These are phyloP conservation scores for Heliconius hewitsoni DNA, from an alignment of 1,140 invertebrate species.

Conservation along the genomic window DNA sequence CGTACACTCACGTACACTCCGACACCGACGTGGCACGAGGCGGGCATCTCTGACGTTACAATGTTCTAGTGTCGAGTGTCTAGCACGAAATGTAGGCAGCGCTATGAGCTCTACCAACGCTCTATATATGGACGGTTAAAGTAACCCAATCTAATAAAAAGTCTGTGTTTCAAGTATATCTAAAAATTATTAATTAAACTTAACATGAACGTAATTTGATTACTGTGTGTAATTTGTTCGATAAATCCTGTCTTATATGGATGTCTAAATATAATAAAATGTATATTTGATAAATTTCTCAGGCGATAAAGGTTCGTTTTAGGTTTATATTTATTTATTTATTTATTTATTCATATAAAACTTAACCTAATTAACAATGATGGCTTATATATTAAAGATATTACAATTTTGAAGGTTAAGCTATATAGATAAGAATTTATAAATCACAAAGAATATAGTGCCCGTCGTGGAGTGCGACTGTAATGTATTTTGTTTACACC, in stretches of 20 bases:
- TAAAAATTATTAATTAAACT: background rate
- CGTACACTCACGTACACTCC: background rate
- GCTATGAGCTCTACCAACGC: background rate
- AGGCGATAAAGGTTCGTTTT: background rate
- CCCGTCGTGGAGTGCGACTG: no score
- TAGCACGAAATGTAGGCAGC: background rate
- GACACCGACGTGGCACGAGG: background rate
- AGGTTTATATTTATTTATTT: background rate
- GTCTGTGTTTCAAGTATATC: background rate
- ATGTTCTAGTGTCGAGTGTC: background rate
- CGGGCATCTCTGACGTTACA: background rate
- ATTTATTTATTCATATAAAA: no score
- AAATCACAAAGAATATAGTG: no score
- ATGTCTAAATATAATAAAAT: background rate
- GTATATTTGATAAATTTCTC: background rate
- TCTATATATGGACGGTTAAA: no score
- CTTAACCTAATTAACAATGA: no score
- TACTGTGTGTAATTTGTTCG: background rate
- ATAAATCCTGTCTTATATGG: background rate
- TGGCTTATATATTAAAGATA: no score
- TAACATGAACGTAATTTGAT: background rate
- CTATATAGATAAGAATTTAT: no score
- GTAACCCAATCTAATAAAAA: background rate
- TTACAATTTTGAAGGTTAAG: no score
- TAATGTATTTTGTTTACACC: no score